Conservation (phyloP, 2,797 vertebrate genomes). For the Fratercula arctica region DNA sequence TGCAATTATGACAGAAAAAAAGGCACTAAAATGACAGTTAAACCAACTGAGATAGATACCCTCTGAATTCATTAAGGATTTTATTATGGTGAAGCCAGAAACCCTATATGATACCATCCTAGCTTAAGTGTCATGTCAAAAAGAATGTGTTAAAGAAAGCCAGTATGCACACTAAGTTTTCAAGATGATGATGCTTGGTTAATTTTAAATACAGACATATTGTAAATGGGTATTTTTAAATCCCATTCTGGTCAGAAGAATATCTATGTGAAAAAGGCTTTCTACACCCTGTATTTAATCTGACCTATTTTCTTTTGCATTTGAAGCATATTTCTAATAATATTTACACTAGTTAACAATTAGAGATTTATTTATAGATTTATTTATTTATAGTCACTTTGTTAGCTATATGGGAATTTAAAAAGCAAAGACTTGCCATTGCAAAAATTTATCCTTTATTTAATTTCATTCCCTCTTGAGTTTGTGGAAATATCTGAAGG, state of each 20-base stretch:
- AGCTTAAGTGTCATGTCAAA: not conserved
- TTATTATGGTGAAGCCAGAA: not conserved
- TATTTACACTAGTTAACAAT: not conserved
- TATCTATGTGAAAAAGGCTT: not conserved
- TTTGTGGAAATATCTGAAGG: not conserved
- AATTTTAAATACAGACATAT: not conserved
- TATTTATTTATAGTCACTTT: not conserved
- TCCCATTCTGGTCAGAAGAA: not conserved
- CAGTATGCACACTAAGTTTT: not conserved
- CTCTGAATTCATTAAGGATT: not conserved
- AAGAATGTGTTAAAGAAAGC: not conserved
- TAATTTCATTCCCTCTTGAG: not conserved
- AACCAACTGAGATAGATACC: not conserved
- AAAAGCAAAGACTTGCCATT: not conserved
- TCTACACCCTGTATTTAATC: not conserved
- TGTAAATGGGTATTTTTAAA: not conserved
- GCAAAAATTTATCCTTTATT: not conserved
- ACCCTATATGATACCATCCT: not conserved
- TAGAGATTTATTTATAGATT: not conserved
- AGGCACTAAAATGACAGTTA: not conserved
- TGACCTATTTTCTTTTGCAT: not conserved
- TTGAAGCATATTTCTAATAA: not conserved
- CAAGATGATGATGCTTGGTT: not conserved
- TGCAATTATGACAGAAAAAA: not conserved
- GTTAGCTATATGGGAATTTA: not conserved